A percentile compares a stretch with the other conserved stretches of the same genome.
These are phyloP conservation scores for Tanypteryx hageni DNA, from an alignment of 2,888 invertebrate species.

Conservation along the genomic window DNA sequence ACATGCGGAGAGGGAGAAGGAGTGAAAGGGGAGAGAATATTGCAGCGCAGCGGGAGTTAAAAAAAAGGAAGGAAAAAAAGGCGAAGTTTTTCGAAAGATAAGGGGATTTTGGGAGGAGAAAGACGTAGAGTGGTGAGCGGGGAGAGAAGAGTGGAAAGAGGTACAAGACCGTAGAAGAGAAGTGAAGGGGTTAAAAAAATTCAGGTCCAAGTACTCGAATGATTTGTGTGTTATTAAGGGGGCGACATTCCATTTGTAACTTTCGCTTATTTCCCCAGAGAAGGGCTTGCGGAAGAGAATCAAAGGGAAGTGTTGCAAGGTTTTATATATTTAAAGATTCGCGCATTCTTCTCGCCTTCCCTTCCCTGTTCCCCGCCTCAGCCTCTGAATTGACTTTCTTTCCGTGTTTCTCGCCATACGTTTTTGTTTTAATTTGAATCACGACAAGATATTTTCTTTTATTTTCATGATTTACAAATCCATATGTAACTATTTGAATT, in stretches of 20 bases:
- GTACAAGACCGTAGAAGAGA: not conserved
- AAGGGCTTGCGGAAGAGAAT: too few species aligned
- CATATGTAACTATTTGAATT: too few species aligned
- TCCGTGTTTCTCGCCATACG: too few species aligned
- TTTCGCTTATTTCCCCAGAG: not conserved
- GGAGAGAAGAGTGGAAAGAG: not conserved
- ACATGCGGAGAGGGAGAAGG: not conserved
- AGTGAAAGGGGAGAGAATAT: not conserved
- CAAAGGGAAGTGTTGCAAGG: too few species aligned
- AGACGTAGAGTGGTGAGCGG: not conserved
- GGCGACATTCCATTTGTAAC: not conserved
- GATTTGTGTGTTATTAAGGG: constrained; percentile 11
- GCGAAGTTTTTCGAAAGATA: not conserved
- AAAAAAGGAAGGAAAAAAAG: not conserved
- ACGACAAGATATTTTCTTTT: too few species aligned
- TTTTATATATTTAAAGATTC: too few species aligned
- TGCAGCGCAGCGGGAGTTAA: too few species aligned
- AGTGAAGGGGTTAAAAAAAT: not conserved
- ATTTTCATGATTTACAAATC: too few species aligned
- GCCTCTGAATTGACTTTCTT: too few species aligned
- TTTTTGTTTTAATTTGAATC: too few species aligned
- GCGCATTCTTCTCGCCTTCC: too few species aligned
- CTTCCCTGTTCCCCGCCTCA: too few species aligned
- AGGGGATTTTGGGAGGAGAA: not conserved
- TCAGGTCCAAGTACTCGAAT: not conserved